These are phyloP conservation scores for Procambarus virginalis DNA, from an alignment of 1,140 invertebrate genomes.

Conservation along the genomic window DNA sequence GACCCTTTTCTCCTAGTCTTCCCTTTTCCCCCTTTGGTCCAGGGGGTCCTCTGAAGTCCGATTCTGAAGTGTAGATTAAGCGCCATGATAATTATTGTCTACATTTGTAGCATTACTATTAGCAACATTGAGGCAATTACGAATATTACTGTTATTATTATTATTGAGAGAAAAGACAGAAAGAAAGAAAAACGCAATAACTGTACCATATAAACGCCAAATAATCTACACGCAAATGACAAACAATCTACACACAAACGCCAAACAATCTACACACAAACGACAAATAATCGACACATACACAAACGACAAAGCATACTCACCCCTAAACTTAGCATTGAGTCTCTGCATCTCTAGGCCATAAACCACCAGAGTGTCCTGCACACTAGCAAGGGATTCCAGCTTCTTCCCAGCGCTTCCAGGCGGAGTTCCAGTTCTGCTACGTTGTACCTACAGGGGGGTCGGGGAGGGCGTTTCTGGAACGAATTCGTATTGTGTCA, in stretches of 20 bases:
- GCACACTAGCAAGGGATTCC: not conserved
- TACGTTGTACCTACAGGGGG: not conserved
- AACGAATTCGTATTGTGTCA: no score
- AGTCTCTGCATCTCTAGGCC: not conserved
- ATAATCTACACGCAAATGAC: no score
- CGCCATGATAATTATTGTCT: not conserved
- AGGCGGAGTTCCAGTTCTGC: not conserved
- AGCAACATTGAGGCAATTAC: not conserved
- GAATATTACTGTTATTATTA: no score
- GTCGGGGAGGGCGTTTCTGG: not conserved
- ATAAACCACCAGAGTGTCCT: not conserved
- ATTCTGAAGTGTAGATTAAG: not conserved
- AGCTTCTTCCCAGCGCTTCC: not conserved
- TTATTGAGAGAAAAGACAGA: not conserved
- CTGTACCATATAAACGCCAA: not conserved
- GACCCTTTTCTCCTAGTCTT: not conserved
- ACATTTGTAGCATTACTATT: not conserved
- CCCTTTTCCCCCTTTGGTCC: not conserved
- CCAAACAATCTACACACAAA: not conserved
- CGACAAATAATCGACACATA: not conserved
- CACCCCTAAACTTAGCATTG: not conserved
- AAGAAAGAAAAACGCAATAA: not conserved
- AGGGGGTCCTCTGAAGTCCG: not conserved
- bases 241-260: not conserved
- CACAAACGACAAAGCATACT: not conserved